These are phyloP conservation scores for Parazoanthus atlanticus DNA, from an alignment of 92 coral and sea anemone genomes.

Conservation along the genomic window DNA sequence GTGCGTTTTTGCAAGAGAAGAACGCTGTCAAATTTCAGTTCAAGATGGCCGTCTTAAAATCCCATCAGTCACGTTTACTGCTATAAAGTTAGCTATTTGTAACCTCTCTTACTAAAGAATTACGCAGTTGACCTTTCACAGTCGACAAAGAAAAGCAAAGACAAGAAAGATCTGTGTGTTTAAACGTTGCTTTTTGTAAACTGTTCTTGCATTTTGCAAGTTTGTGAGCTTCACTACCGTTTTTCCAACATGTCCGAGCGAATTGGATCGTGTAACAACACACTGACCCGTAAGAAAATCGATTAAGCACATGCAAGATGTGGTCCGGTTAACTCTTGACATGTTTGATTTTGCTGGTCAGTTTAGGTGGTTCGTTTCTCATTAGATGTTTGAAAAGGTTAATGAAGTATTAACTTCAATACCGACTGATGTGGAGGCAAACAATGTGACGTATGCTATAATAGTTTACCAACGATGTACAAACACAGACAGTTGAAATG, in stretches of 20 bases:
- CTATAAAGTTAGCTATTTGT: no score
- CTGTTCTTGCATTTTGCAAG: no score
- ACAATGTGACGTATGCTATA: not conserved
- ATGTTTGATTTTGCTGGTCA: not conserved
- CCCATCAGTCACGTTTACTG: no score
- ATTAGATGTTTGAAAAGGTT: not conserved
- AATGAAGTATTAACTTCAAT: not conserved
- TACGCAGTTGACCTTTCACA: no score
- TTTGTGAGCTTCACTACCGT: no score
- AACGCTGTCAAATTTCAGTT: no score
- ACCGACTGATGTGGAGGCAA: not conserved
- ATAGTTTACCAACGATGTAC: not conserved
- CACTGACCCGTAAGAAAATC: not conserved
- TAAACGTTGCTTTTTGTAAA: no score
- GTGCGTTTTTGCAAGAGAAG: no score
- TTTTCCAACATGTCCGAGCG: not conserved
- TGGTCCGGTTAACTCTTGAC: not conserved
- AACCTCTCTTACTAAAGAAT: no score
- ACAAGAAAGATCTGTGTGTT: no score
- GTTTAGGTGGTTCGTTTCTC: not conserved
- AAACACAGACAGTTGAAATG: not conserved
- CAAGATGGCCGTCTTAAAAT: no score
- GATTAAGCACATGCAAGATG: not conserved
- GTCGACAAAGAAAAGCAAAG: no score
- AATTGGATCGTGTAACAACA: not conserved